These are phyloP conservation scores for Lottia scabra DNA, from an alignment of 2,888 invertebrate species.

Conservation along the genomic window DNA sequence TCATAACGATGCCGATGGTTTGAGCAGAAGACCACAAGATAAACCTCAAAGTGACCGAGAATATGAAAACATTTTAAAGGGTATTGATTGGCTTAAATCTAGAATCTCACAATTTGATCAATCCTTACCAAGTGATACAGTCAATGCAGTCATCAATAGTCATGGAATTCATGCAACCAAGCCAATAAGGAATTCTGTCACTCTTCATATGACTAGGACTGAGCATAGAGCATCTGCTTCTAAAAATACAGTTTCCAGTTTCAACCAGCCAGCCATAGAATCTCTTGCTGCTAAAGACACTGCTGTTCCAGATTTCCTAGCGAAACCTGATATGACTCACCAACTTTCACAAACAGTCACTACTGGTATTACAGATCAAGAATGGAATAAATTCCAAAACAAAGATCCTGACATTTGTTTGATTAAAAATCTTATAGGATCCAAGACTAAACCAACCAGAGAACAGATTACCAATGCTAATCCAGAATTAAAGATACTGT, in stretches of 20 bases:
- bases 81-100: background rate
- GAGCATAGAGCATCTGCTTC: background rate
- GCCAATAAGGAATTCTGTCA: background rate
- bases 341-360: background rate
- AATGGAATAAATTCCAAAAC: background rate
- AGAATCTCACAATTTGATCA: background rate
- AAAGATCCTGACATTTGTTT: background rate
- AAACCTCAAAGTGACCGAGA: background rate
- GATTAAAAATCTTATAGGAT: background rate
- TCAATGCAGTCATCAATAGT: background rate
- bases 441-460: background rate
- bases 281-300: background rate
- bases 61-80: background rate
- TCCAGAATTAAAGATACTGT: background rate
- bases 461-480: background rate
- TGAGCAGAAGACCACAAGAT: background rate
- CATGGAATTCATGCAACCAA: background rate
- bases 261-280: background rate
- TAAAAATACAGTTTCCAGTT: background rate
- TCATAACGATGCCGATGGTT: slow-evolving; percentile 31
- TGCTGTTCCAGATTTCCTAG: background rate
- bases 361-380: background rate
- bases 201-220: background rate
- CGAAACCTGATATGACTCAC: background rate
- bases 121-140: background rate